Conservation (phyloP, 2,113 vertebrate species). For the Eclectus roratus region DNA sequence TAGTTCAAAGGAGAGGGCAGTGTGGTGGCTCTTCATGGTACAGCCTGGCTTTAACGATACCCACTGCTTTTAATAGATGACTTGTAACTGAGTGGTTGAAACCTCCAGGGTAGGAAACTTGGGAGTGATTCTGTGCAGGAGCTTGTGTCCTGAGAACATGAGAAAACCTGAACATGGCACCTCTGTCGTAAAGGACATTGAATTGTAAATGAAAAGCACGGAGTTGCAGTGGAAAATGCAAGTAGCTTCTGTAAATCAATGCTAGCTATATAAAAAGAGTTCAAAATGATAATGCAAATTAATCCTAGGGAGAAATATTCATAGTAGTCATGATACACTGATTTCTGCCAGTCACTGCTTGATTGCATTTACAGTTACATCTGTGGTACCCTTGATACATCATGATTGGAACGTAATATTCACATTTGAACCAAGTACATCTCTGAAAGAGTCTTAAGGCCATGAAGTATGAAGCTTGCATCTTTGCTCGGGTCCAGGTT, state of each 20-base stretch:
- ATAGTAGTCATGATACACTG: background rate
- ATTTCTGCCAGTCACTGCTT: background rate
- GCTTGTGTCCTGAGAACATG: background rate
- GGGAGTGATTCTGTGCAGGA: background rate
- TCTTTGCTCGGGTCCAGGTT: rapidly evolving
- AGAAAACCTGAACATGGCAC: background rate
- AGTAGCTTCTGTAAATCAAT: conserved; percentile 3
- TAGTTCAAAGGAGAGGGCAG: background rate
- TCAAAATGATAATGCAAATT: background rate
- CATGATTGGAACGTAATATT: background rate
- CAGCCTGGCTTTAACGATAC: background rate
- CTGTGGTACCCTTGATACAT: background rate
- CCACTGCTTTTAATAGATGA: background rate
- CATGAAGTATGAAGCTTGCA: background rate
- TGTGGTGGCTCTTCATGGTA: too few species aligned
- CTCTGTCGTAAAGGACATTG: background rate
- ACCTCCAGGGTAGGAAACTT: background rate
- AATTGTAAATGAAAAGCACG: background rate
- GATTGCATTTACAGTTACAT: background rate
- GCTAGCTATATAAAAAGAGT: background rate
- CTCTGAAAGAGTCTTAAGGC: background rate
- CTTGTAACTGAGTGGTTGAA: background rate
- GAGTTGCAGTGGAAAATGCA: background rate
- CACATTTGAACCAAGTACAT: too few species aligned
- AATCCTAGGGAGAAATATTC: background rate